Base-by-base conservation (phyloP, 1,140 invertebrate species). In the Pinna nobilis region DNA sequence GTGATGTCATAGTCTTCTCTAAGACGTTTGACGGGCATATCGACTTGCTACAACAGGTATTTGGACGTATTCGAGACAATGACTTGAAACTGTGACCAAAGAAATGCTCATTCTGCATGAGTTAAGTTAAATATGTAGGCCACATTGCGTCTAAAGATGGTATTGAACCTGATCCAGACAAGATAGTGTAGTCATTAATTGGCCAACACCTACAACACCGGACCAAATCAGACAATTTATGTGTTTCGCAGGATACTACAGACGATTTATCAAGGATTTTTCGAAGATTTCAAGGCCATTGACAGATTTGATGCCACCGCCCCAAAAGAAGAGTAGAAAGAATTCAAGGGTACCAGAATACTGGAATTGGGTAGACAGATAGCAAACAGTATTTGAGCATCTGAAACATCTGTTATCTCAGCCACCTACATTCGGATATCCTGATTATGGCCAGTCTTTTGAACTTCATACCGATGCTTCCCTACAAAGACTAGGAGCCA, bases 401-500 rank as follows among this genome's bases (percentile, higher is more conserved):
- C 37, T 82, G 25, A 82, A 83, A 41, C 4, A 67, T 7, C 23
- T 25, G 11, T 35, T 80, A 25, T 60, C 55, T 1, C 57, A 53
- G 13, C 33, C 74, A 47, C 79, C 79, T n/a, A 35, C 82, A 0
- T 49, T 83, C 7, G 70, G n/a, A 1, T 78, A 70, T 75, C 72
- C 79, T 7, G 71, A 75, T 50, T 59, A 47, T 20, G 41, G 33
- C 28, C 23, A 50, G 18, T 70, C 67, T 2, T 83, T 77, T 69
- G 60, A 61, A 33, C 15, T 73, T 23, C 68, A 80, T 28, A 67
- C 63, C 15, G 81, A 82, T 67, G 75, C 73, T 11, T 65, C 51
- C 18, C 32, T 64, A 20, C 25, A 28, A 33, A 81, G 77, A 15
- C 25, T 87, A 13, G 81, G 84, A 32, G 79, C 78, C 13, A 82